phyloP scores from a whole-genome alignment of 64 coral and sea anemone species.

The Montipora cactus region DNA sequence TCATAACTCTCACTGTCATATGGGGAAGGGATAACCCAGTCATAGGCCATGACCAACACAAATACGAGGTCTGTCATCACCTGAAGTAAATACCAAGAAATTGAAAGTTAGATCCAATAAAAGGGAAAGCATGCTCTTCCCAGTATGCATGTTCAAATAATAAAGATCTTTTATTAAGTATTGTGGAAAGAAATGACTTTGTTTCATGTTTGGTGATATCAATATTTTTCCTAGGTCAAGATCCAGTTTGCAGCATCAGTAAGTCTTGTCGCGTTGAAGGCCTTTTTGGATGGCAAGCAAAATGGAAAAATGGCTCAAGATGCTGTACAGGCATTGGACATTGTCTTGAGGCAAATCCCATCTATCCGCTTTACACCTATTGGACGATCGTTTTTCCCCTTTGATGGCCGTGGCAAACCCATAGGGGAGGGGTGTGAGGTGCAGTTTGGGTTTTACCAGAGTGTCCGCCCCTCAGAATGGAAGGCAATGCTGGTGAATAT shows the following conservation, averaged over 20 bases:
- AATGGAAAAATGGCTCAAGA: conserved; percentile 59
- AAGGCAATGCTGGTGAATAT: conserved; percentile 91
- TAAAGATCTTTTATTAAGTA: no score
- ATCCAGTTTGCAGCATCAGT: conserved; percentile 90
- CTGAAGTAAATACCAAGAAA: no score
- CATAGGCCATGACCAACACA: no score
- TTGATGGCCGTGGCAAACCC: not conserved
- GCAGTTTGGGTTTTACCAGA: conserved; percentile 89
- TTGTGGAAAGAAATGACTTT: not conserved
- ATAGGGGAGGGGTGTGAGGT: conserved; percentile 91
- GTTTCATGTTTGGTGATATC: not conserved
- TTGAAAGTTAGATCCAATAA: no score
- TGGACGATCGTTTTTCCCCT: conserved; percentile 84
- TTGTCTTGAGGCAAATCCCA: conserved; percentile 83
- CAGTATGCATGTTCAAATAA: no score
- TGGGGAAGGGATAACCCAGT: no score
- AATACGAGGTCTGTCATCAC: no score
- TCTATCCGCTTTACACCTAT: conserved; percentile 65
- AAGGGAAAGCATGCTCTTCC: no score
- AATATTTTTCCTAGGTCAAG: conserved; percentile 49
- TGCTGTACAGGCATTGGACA: conserved; percentile 74
- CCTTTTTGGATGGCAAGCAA: conserved; percentile 59
- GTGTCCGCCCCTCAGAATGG: conserved; percentile 90
- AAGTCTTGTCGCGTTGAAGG: conserved; percentile 51
- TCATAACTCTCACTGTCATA: no score